Conservation (phyloP, 2,797 vertebrate species). For the Cygnus olor region DNA sequence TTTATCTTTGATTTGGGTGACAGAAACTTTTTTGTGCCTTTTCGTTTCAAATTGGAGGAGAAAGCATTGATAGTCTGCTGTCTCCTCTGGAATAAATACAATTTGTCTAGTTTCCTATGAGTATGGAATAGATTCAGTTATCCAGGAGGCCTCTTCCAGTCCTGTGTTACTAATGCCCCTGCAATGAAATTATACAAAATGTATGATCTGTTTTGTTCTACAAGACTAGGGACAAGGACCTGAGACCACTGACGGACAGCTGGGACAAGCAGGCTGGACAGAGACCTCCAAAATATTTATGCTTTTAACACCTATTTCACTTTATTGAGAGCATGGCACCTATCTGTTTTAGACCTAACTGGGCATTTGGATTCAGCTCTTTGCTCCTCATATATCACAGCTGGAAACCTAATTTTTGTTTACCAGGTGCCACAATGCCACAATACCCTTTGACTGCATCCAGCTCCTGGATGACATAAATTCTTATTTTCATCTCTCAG, state of each 20-base stretch:
- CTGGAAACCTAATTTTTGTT: background rate
- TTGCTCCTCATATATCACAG: background rate
- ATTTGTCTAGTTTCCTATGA: background rate
- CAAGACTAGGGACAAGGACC: background rate
- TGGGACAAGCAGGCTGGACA: background rate
- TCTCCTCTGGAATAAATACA: background rate
- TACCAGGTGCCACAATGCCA: background rate
- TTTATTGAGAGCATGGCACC: background rate
- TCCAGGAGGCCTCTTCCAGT: background rate
- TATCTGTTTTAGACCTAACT: background rate
- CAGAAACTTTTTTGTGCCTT: background rate
- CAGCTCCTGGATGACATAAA: background rate
- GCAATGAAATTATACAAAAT: fast-evolving
- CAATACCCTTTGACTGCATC: background rate
- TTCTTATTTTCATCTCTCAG: background rate
- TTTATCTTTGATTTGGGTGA: background rate
- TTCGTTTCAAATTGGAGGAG: background rate
- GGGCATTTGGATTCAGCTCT: background rate
- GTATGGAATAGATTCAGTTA: background rate
- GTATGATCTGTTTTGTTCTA: background rate
- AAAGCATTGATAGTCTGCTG: background rate
- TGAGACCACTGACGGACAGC: background rate
- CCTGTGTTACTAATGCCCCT: background rate
- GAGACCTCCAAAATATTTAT: background rate
- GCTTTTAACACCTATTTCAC: background rate